A percentile compares a stretch with the other conserved stretches of the same genome.
These are phyloP conservation scores for Heteromyza rotundicornis DNA, from an alignment of 2,888 invertebrate genomes.

Conservation along the genomic window DNA sequence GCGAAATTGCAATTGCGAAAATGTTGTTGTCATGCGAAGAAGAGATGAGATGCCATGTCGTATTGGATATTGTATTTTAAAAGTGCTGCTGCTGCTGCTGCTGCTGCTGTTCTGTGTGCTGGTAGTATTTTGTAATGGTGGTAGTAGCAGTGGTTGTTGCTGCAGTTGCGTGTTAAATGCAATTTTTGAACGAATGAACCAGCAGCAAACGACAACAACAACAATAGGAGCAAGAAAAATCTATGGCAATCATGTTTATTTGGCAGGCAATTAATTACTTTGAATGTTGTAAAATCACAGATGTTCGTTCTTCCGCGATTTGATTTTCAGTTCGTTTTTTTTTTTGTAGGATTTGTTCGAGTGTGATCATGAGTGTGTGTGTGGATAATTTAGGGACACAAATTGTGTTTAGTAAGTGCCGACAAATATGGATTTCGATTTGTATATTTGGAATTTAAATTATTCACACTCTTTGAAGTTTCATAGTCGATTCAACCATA, in stretches of 20 bases:
- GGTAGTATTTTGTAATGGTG: conserved; percentile 25
- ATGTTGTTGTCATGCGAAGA: conserved; percentile 21
- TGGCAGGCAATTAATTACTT: conserved; percentile 38
- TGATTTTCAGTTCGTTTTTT: not conserved
- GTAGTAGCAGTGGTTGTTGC: not conserved
- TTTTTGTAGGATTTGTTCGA: no score
- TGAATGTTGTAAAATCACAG: not conserved
- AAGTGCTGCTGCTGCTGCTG: conserved; percentile 12
- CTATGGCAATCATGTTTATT: conserved; percentile 34
- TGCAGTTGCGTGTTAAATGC: not conserved
- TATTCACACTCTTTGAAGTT: no score
- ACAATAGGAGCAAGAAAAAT: conserved; percentile 13
- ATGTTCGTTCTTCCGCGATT: not conserved
- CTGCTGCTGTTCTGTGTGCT: conserved; percentile 15
- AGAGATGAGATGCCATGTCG: not conserved
- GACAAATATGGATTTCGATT: no score
- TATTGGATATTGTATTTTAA: no score
- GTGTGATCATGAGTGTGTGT: no score
- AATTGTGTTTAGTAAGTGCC: no score
- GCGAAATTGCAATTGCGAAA: conserved; percentile 44
- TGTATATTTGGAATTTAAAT: no score
- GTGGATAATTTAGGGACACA: no score
- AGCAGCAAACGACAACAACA: not conserved
- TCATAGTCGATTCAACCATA: no score
- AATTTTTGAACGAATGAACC: not conserved